Percentiles rank a stretch among this genome's conserved stretches.
These are phyloP conservation scores for Microtus richardsoni DNA, from an alignment of 2,113 vertebrate species.

Conservation along the genomic window DNA sequence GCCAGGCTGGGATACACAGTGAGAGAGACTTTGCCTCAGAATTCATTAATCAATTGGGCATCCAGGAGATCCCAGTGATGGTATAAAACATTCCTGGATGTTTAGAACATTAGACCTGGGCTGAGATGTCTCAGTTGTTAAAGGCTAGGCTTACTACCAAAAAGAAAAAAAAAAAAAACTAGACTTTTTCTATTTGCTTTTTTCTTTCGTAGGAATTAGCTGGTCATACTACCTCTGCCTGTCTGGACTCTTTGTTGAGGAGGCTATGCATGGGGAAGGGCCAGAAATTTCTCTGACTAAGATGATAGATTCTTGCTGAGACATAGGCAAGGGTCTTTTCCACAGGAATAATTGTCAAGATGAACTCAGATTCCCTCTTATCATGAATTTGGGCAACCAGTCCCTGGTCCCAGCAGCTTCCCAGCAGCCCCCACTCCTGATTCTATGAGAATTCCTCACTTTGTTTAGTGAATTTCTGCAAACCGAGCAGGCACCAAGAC, in stretches of 20 bases:
- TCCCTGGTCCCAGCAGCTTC: not conserved
- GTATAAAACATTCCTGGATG: conserved; percentile 39
- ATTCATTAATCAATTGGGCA: not conserved
- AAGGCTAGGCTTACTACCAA: not conserved
- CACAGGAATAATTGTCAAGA: not conserved
- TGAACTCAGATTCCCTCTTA: not conserved
- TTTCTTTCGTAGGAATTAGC: not conserved
- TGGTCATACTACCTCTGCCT: not conserved
- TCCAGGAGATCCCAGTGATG: conserved; percentile 13
- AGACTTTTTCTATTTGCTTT: not conserved
- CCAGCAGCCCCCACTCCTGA: not conserved
- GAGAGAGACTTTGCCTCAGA: not conserved
- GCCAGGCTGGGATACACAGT: not conserved
- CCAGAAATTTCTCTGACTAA: conserved; percentile 1
- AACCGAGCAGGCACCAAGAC: not conserved
- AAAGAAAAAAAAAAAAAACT: not conserved
- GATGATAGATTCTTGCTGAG: not conserved
- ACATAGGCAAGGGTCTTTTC: not conserved
- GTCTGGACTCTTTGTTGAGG: conserved; percentile 37
- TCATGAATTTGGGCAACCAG: not conserved
- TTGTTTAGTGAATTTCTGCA: not conserved
- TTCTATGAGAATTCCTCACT: not conserved
- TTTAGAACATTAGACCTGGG: conserved; percentile 26
- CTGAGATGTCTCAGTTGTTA: not conserved
- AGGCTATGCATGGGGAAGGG: not conserved